Evolutionary conservation across 1,140 invertebrate genomes (phyloP).

Genomic region (Neuroterus valhalla): DNA sequence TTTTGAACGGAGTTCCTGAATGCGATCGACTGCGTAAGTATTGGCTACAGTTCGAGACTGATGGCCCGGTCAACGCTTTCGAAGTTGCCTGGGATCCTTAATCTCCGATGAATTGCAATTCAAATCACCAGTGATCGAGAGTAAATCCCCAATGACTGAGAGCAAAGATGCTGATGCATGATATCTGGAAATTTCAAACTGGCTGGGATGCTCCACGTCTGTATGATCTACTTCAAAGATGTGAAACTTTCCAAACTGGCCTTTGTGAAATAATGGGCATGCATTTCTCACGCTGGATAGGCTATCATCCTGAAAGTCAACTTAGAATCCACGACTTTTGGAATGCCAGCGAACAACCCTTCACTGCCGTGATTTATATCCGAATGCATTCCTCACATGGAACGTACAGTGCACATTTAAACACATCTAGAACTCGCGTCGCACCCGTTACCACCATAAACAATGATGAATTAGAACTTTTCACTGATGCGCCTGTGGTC

Average conservation of each 20-base stretch:
- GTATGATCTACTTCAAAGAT: too few relatives aligned
- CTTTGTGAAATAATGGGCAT: background rate
- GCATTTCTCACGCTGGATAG: background rate
- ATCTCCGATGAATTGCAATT: too few relatives aligned
- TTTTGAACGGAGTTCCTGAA: too few relatives aligned
- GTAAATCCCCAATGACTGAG: too few relatives aligned
- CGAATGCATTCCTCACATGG: background rate
- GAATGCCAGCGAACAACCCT: background rate
- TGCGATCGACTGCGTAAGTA: too few relatives aligned
- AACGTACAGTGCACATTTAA: background rate
- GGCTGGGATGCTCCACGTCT: background rate
- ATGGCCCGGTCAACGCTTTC: too few relatives aligned
- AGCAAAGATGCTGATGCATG: slow-evolving; percentile 56
- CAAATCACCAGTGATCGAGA: too few relatives aligned
- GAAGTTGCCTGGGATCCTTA: too few relatives aligned
- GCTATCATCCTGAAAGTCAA: background rate
- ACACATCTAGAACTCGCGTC: background rate
- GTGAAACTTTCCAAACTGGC: background rate
- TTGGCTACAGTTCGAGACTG: too few relatives aligned
- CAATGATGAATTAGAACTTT: too few relatives aligned
- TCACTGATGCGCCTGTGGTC: too few relatives aligned
- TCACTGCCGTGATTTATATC: background rate
- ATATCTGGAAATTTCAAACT: background rate
- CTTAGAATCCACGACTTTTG: background rate
- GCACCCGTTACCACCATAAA: too few relatives aligned